Evolutionary conservation across 2,113 vertebrate genomes (phyloP).

Genomic region (Actenoides lindsayi): DNA sequence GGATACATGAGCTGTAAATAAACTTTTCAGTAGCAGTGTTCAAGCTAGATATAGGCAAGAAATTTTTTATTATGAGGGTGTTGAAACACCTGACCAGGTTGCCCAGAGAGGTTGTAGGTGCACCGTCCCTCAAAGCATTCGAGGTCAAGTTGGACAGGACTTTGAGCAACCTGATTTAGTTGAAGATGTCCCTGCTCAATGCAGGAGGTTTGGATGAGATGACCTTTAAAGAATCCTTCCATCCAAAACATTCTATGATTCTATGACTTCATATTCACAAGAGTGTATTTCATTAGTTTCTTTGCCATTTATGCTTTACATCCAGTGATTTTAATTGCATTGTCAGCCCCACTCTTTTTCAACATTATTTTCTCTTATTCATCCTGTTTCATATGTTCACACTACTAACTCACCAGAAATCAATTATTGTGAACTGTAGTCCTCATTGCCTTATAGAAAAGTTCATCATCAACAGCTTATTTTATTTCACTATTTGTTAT

Average conservation of each 20-base stretch:
- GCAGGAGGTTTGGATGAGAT: fast-evolving
- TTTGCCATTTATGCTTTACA: background rate
- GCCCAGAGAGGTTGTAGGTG: background rate
- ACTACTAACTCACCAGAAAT: background rate
- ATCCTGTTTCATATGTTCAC: background rate
- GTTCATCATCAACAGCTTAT: background rate
- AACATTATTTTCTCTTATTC: background rate
- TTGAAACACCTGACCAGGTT: background rate
- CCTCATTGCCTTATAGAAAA: background rate
- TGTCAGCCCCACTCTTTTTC: background rate
- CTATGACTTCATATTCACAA: background rate
- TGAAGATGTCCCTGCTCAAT: background rate
- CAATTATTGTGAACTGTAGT: background rate
- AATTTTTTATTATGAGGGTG: background rate
- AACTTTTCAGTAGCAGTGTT: background rate
- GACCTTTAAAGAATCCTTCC: background rate
- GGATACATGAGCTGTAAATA: background rate
- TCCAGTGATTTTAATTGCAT: background rate
- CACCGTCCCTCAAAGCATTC: background rate
- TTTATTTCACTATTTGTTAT: background rate
- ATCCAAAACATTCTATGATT: background rate
- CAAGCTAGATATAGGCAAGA: background rate
- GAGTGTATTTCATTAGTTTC: background rate
- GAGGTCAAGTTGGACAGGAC: background rate
- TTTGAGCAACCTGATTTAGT: background rate